Base-by-base conservation (phyloP, 2,888 invertebrate genomes). In the Eupithecia tripunctaria region DNA sequence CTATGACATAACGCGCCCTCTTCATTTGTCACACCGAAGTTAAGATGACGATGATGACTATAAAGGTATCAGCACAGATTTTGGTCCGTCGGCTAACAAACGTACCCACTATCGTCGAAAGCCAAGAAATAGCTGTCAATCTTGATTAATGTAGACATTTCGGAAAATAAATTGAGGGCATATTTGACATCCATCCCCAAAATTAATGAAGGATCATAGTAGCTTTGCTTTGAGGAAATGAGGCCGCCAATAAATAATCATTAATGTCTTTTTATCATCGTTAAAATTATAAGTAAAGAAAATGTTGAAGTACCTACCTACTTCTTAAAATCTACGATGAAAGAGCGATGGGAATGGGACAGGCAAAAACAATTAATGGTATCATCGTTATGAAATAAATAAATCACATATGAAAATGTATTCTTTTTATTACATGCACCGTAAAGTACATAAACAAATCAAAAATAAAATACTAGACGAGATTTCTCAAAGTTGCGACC, bases 141-240 rank as follows among this genome's bases (percentile, higher is more conserved):
- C 59, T 38, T 84, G 86, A 87, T 88, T 88, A 85, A 88, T 87
- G 86, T 86, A 84, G 4, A 14, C 82, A 82, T 64, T n/a, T n/a
- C 64, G 81, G 84, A 83, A 84, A 85, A 82, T 85, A 29, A 29
- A 29, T 64, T 21, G 80, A 80, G 74, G 82, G 78, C 81, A 83
- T 81, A 83, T 83, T 87, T 86, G 85, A 86, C 86, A 87, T 86
- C 86, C 82, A 85, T 88, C 86, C 84, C 79, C 80, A 72, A 85
- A 83, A 88, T 87, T 87, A 86, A 88, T 87, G 81, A 82, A 81
- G 81, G 81, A 81, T 78, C 76, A 80, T 21, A 77, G 82, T 81
- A 83, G 25, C 12, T 1, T 56, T 82, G 62, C 12, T 82, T 82
- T 80, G 82, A 82, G 82, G 85, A 86, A 85, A 84, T 85, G 82